These are phyloP conservation scores for Ophion slaviceki DNA, from an alignment of 2,888 invertebrate species.

Conservation along the genomic window DNA sequence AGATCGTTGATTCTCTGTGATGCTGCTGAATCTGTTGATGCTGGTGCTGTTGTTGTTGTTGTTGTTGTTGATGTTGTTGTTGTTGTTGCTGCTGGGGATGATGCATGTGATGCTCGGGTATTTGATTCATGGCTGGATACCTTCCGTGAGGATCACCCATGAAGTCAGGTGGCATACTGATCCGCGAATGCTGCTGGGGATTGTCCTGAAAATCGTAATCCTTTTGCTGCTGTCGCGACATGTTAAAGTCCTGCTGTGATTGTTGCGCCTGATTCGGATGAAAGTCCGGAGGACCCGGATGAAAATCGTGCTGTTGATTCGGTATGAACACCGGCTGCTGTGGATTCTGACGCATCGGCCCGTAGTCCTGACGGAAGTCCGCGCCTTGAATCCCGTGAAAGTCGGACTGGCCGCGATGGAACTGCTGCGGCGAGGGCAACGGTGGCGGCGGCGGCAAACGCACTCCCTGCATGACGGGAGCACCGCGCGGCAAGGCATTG, in stretches of 20 bases:
- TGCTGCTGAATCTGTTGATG: conserved; percentile 72
- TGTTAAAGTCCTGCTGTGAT: conserved; percentile 62
- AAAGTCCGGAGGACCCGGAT: conserved; percentile 73
- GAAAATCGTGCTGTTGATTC: conserved; percentile 72
- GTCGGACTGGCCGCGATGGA: conserved; percentile 73
- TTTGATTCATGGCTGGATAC: conserved; percentile 64
- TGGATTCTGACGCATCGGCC: conserved; percentile 68
- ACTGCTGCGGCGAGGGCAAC: conserved; percentile 75
- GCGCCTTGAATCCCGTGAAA: conserved; percentile 67
- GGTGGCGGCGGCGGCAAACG: conserved; percentile 72
- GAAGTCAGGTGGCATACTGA: conserved; percentile 72
- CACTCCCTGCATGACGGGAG: conserved; percentile 71
- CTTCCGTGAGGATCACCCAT: conserved; percentile 72
- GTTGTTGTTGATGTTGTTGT: conserved; percentile 70
- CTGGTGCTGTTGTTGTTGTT: conserved; percentile 70
- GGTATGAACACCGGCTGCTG: conserved; percentile 62
- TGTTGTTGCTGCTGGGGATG: conserved; percentile 72
- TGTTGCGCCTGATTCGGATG: conserved; percentile 75
- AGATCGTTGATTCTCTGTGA: conserved; percentile 72
- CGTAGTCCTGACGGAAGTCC: conserved; percentile 74
- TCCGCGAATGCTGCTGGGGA: conserved; percentile 68
- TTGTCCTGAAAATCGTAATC: conserved; percentile 75
- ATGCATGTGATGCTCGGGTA: conserved; percentile 61
- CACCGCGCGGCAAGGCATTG: conserved; percentile 70
- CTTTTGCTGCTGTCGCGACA: conserved; percentile 65